Evolutionary conservation across 2,797 vertebrate species (phyloP), one percentile per base, ranked within the genome.

Genomic region (Morus bassanus): DNA sequence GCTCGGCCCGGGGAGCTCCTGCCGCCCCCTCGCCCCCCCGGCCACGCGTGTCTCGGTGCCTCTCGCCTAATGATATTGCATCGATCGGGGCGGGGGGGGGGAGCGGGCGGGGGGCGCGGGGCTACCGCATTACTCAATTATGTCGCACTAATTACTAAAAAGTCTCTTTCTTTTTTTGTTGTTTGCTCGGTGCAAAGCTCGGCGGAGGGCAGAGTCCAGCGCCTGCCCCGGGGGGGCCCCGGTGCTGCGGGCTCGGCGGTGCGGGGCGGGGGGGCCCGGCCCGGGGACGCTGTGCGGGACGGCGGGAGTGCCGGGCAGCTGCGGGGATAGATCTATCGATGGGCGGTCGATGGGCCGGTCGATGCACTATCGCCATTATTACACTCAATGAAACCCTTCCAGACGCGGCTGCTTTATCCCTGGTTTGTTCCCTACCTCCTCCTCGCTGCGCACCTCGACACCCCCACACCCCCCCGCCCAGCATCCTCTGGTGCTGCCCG

Each of bases 71-170:
- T 98, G 98, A 98, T 97, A 96, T 91, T 61, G 81, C 95, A 98
- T 98, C 96, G 98, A 98, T 98, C 91, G 90, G 41, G 51, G 19
- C 79, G 18, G 6, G 48, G 11, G 41, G 41, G 41, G 41, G 41
- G 41, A 41, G 41, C 41, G 41, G 41, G 41, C 41, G 93, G 89
- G 82, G 68, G 79, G 46, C 76, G 16, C 60, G 91, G 89, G 50
- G 89, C 96, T 85, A 91, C 88, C 33, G 53, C 73, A 46, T 74
- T 63, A 97, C 97, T 98, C 98, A 96, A 96, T 98, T 97, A 98
- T 95, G 95, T 98, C 96, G 96, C 96, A 97, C 98, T 98, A 98
- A 98, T 98, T 98, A 97, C 96, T 95, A 91, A 97, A 96, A 95
- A 83, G 92, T 95, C 78, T 33, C 56, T 94, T 57, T 81, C 17